Evolutionary conservation across 2,888 invertebrate species (phyloP), one percentile per base, ranked within the genome.

Genomic region (Aphidoletes aphidimyza): DNA sequence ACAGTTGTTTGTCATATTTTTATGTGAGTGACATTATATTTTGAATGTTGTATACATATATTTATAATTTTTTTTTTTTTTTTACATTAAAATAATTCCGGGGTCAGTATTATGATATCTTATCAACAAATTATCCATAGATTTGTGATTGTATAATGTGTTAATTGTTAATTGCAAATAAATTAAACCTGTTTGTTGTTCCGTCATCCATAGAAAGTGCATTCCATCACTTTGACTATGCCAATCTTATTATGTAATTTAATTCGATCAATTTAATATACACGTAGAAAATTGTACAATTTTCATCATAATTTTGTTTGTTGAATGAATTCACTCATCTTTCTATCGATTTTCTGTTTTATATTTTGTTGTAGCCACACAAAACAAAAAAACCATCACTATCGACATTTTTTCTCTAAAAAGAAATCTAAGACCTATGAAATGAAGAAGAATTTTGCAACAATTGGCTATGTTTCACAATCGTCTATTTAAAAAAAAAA

Each of bases 11-110:
- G 69, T 14, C 26, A 69, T 30, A 30, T 14, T 30, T 30, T 14
- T 69, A 26, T 69, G 34, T 14, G n/a, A n/a, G 9, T 69, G 5
- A 5, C 47, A 17, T 47, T 54, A 26, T 54, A 54, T 2, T 26
- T 69, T 69, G 26, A 26, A 69, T 69, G 30, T 8, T 69, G 69
- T 69, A 69, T 69, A 69, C 34, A 69, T 69, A 69, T 69, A 69
- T 69, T 69, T 69, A 14, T 69, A 30, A 30, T 69, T 11, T 5
- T 39, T 39, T 39, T 39, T 39, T 39, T 54, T 47, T 54, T 54
- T 54, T 69, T 69, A 69, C 69, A 69, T 9, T 69, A 69, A 69
- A 69, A 69, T 69, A 69, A 69, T 19, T 69, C 14, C 17, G 34
- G 69, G 30, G 26, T 69, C 69, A 69, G 69, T 14, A 69, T 30